Evolutionary conservation across 2,797 vertebrate genomes (phyloP).

Genomic region (Sebastes alutus): DNA sequence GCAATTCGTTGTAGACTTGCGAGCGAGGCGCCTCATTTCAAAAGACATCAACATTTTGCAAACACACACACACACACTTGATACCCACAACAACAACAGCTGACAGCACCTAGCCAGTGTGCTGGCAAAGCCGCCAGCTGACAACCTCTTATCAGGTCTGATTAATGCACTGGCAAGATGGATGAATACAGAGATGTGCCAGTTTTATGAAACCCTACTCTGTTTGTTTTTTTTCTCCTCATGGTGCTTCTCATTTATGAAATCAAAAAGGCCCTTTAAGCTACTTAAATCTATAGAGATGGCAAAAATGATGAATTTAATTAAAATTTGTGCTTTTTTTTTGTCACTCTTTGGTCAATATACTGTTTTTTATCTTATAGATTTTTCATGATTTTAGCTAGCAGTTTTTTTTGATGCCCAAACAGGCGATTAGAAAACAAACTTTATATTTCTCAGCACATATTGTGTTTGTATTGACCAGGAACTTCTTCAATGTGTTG

Average conservation of each 20-base stretch:
- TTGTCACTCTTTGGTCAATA: background rate
- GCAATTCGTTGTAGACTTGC: slow-evolving; percentile 32
- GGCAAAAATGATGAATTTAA: background rate
- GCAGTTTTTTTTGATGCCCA: background rate
- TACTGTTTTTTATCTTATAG: background rate
- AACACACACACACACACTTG: slow-evolving; percentile 12
- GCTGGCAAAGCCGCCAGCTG: slow-evolving; percentile 67
- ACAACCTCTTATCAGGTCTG: slow-evolving; percentile 78
- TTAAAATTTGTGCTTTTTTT: background rate
- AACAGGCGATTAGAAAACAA: background rate
- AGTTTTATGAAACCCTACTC: slow-evolving; percentile 41
- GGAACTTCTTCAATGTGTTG: slow-evolving; percentile 3
- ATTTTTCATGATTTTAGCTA: background rate
- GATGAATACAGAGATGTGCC: slow-evolving; percentile 59
- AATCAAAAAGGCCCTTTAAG: background rate
- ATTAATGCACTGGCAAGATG: slow-evolving; percentile 64
- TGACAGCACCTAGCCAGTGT: slow-evolving; percentile 65
- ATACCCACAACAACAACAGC: slow-evolving; percentile 48
- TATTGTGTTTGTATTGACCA: slow-evolving; percentile 7
- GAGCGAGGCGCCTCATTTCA: slow-evolving; percentile 36
- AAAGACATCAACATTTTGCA: slow-evolving; percentile 49
- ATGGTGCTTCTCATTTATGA: slow-evolving; percentile 1
- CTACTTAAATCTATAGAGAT: background rate
- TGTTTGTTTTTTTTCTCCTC: background rate
- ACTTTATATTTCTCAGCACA: background rate